phyloP scores from a whole-genome alignment of 2,888 invertebrate species.

The Orthosia cruda region DNA sequence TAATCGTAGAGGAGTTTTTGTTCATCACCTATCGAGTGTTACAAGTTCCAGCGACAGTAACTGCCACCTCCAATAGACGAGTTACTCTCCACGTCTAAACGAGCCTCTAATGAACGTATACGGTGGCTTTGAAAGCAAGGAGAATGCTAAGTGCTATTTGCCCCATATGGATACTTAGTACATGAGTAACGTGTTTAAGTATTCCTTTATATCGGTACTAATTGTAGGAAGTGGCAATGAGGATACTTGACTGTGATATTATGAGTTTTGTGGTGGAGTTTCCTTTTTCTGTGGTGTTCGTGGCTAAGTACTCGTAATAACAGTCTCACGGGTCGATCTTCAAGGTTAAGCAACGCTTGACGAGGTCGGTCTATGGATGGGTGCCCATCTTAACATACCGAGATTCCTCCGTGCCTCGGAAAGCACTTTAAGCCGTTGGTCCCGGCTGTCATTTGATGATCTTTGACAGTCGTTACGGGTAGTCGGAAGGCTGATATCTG shows the following conservation, averaged over 20 bases:
- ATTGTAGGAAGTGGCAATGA: neutral
- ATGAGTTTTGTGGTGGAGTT: neutral
- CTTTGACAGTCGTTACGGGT: too few species aligned
- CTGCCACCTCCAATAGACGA: neutral
- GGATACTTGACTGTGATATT: neutral
- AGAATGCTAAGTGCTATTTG: slow-evolving; percentile 29
- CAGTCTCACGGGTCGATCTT: too few species aligned
- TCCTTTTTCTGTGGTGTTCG: too few species aligned
- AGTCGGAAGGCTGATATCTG: too few species aligned
- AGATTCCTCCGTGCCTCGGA: too few species aligned
- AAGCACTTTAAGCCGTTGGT: too few species aligned
- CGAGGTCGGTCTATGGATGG: too few species aligned
- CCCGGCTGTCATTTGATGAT: too few species aligned
- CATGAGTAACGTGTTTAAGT: slow-evolving; percentile 1
- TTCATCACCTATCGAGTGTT: neutral
- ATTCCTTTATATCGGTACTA: slow-evolving; percentile 18
- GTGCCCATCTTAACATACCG: too few species aligned
- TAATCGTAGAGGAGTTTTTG: neutral
- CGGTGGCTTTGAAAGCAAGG: neutral
- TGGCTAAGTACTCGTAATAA: too few species aligned
- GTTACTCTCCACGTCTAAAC: slow-evolving; percentile 3
- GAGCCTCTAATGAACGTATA: slow-evolving; percentile 22
- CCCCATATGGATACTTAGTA: neutral
- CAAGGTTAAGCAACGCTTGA: too few species aligned
- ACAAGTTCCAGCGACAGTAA: neutral